These are phyloP conservation scores for Turritopsis dohrnii DNA, from an alignment of 30 jellyfish, hydroid and myxozoan species.

Conservation along the genomic window DNA sequence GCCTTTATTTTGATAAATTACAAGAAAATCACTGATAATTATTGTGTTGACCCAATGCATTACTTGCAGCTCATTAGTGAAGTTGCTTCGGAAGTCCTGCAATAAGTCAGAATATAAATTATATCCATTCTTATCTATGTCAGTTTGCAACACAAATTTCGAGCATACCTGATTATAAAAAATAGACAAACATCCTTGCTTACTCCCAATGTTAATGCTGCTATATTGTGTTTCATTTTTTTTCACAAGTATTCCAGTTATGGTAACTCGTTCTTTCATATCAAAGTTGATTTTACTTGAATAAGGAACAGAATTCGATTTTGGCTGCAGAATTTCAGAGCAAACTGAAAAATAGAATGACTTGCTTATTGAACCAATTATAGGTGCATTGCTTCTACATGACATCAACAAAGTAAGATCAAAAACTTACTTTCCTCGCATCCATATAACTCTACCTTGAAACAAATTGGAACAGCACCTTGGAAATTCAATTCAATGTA, in stretches of 20 bases:
- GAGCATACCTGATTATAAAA: neutral
- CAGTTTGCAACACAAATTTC: neutral
- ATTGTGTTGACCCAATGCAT: neutral
- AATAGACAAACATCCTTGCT: neutral
- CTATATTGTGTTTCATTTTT: neutral
- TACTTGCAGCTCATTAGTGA: neutral
- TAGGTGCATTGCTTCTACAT: neutral
- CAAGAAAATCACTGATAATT: neutral
- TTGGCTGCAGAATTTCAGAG: neutral
- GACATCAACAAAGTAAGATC: neutral
- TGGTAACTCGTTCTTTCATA: neutral
- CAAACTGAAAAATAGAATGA: neutral
- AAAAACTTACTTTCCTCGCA: neutral
- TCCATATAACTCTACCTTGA: neutral
- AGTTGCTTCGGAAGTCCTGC: neutral
- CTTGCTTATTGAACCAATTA: neutral
- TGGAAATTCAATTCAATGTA: neutral
- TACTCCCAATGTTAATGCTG: neutral
- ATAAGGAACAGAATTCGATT: neutral
- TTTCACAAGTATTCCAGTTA: neutral
- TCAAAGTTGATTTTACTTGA: neutral
- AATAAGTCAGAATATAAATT: too few relatives aligned
- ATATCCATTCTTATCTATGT: neutral
- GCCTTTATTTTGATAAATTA: neutral
- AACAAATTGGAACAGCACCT: neutral